Base-by-base conservation (phyloP, 2,113 vertebrate species). In the Platycercus adscitus region DNA sequence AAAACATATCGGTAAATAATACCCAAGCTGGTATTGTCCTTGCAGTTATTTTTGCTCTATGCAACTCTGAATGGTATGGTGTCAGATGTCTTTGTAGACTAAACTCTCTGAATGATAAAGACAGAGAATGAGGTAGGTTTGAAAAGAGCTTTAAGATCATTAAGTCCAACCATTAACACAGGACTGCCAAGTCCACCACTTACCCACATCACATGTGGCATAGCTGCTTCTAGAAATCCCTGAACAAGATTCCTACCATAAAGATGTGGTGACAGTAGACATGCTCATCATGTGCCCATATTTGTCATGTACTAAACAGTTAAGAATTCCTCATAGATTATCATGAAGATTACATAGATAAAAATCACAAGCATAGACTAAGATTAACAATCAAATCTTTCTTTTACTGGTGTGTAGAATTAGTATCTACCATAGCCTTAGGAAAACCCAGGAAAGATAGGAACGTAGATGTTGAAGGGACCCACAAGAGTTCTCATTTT, bases 1-100 rank as follows among this genome's bases (percentile, higher is more conserved):
- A 86, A 91, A 96, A 44, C 25, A n/a, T 10, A 55, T 6, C 46
- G 47, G 82, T 19, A 90, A 84, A 84, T 33, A 68, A 91, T 88
- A 31, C 2, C 8, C 15, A 33, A 6, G 2, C 17, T 76, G 14
- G 28, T 29, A 1, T 91, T 73, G 11, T 37, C 60, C 21, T 66
- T n/a, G 14, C 7, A 77, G 23, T 24, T 72, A 55, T 65, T 94
- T 77, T 41, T 80, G 11, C 28, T 77, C 37, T 44, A 6, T 68
- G 31, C 24, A 86, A 26, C 10, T 68, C n/a, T 63, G 69, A 77
- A 86, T 31, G 10, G 14, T 35, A 8, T 66, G 17, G 26, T 61
- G 25, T 33, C n/a, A 89, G 43, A 75, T 6, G 10, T 10, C 35
- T 47, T 75, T 72, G 9, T 41, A 52, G 69, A 52, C 5, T 55